Percentiles rank a stretch among this genome's conserved stretches.
phyloP scores from a whole-genome alignment of 2,888 invertebrate species.

The Iphiclides podalirius region DNA sequence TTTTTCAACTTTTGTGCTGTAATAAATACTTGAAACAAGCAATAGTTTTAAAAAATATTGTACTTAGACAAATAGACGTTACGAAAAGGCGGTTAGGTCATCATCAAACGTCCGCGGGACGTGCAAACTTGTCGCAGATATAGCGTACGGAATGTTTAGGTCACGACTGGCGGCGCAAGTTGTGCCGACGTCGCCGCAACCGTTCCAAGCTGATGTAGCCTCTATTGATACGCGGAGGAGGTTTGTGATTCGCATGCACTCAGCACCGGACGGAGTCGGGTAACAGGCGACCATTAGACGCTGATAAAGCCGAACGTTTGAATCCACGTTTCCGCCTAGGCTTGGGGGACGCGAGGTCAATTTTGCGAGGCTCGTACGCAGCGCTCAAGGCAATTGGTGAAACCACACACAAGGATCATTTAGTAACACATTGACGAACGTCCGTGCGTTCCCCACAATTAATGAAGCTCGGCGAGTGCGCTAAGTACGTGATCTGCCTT shows the following conservation, averaged over 20 bases:
- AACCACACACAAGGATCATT: no score
- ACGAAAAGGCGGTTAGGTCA: constrained; percentile 11
- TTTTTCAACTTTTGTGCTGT: no score
- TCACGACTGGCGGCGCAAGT: constrained; percentile 23
- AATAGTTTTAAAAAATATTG: no score
- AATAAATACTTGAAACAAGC: no score
- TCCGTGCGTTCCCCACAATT: constrained; percentile 11
- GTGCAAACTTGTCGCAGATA: constrained; percentile 57
- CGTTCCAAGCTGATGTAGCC: not conserved
- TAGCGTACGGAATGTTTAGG: constrained; percentile 34
- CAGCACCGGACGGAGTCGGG: not conserved
- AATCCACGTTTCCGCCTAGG: constrained; percentile 59
- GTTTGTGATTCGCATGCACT: not conserved
- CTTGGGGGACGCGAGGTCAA: constrained; percentile 41
- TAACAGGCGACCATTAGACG: no score
- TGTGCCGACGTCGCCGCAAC: constrained; percentile 8
- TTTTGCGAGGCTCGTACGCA: constrained; percentile 33
- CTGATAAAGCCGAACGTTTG: constrained; percentile 60
- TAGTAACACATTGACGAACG: not conserved
- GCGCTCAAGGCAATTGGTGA: constrained; percentile 20
- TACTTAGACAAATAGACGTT: not conserved
- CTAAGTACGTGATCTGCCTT: constrained; percentile 15
- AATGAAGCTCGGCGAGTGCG: constrained; percentile 5
- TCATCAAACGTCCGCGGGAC: constrained; percentile 45
- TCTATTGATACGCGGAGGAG: not conserved